phyloP scores from a whole-genome alignment of 64 coral and sea anemone species.

The Catalaphyllia jardinei region DNA sequence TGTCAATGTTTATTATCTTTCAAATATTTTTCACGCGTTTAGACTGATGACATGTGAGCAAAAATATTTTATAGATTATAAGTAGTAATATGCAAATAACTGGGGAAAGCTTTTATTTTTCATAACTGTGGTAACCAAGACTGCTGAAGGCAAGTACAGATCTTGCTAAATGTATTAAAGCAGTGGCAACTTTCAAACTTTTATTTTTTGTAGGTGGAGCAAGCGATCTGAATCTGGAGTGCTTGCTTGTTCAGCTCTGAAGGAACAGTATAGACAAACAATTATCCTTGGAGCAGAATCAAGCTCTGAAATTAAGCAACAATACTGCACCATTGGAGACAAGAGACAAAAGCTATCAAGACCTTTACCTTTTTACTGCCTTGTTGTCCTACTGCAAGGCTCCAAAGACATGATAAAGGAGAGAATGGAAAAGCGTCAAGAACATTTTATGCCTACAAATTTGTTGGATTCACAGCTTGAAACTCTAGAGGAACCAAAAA shows the following conservation, averaged over 20 bases:
- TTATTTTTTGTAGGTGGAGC: constrained; percentile 63
- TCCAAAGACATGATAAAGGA: constrained; percentile 64
- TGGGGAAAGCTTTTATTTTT: too few species aligned
- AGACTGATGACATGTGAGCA: too few species aligned
- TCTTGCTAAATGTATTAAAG: too few species aligned
- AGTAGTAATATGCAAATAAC: too few species aligned
- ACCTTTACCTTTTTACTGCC: constrained; percentile 1
- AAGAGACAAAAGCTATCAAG: constrained; percentile 40
- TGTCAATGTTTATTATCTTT: too few species aligned
- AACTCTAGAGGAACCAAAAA: constrained; percentile 68
- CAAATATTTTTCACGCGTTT: too few species aligned
- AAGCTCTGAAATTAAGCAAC: constrained; percentile 23
- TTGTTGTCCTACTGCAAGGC: constrained; percentile 64
- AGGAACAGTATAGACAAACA: constrained; percentile 82
- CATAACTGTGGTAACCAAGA: too few species aligned
- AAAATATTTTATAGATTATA: too few species aligned
- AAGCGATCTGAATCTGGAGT: constrained; percentile 74
- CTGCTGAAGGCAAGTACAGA: too few species aligned
- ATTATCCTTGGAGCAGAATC: constrained; percentile 75
- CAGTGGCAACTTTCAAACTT: not conserved
- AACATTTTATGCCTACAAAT: constrained; percentile 76
- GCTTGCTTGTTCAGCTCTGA: constrained; percentile 90
- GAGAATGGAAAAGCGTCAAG: constrained; percentile 62
- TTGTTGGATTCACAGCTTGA: constrained; percentile 86
- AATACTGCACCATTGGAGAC: constrained; percentile 45